phyloP scores from a whole-genome alignment of 2,113 vertebrate genomes.

The Microtus ochrogaster region DNA sequence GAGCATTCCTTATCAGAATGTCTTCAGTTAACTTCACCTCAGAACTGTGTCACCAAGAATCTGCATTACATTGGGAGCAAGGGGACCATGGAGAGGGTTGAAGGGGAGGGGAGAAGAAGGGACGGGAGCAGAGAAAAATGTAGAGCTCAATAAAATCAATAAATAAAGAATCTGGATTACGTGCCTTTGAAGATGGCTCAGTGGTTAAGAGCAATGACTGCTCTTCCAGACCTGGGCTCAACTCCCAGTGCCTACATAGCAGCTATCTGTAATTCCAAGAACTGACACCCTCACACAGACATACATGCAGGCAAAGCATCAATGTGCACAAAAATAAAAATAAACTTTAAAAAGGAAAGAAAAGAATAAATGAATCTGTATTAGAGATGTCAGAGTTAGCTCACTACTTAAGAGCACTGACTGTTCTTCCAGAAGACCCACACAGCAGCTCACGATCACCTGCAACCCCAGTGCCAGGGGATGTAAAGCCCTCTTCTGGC shows the following conservation, averaged over 20 bases:
- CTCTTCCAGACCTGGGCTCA: not conserved
- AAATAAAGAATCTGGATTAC: too few species aligned
- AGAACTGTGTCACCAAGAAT: not conserved
- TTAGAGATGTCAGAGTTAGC: not conserved
- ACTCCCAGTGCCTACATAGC: not conserved
- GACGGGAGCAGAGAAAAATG: too few species aligned
- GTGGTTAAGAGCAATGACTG: not conserved
- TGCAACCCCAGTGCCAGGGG: not conserved
- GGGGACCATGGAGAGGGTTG: too few species aligned
- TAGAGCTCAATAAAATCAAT: too few species aligned
- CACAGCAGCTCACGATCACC: not conserved
- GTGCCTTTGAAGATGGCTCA: not conserved
- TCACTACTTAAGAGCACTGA: not conserved
- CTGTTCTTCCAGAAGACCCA: not conserved
- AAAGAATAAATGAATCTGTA: not conserved
- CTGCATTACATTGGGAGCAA: not conserved
- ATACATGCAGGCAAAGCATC: not conserved
- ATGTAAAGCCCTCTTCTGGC: too few species aligned
- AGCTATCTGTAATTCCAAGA: not conserved
- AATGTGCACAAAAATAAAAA: not conserved
- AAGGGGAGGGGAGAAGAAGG: too few species aligned
- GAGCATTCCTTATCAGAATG: not conserved
- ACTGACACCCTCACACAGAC: not conserved
- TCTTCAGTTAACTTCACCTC: not conserved
- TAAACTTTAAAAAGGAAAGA: not conserved